These are phyloP conservation scores for Strigamia crassipes DNA, from an alignment of 2,888 invertebrate genomes.

Conservation along the genomic window DNA sequence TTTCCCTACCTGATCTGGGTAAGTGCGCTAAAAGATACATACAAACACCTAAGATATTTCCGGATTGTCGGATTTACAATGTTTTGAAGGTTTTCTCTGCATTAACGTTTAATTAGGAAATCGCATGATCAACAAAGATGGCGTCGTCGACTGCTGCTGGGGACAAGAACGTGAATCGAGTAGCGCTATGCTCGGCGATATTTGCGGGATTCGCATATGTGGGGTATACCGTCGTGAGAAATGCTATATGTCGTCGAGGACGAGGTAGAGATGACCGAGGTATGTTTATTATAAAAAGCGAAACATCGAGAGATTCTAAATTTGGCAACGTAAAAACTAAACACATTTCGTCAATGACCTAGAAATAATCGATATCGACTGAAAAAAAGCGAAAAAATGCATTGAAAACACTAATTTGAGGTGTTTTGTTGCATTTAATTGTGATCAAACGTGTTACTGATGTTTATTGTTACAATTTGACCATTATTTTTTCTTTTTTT, in stretches of 20 bases:
- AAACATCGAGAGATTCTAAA: not conserved
- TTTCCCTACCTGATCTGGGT: not conserved
- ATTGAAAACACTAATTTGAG: no score
- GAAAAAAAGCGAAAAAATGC: no score
- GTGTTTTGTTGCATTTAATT: no score
- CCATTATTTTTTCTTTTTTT: no score
- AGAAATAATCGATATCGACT: slow-evolving; percentile 5
- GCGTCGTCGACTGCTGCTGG: slow-evolving; percentile 48
- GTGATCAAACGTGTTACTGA: no score
- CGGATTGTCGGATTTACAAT: not conserved
- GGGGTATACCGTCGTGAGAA: slow-evolving; percentile 60
- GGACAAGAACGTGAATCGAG: slow-evolving; percentile 61
- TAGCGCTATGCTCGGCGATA: slow-evolving; percentile 62
- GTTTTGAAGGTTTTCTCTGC: not conserved
- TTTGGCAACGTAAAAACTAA: not conserved
- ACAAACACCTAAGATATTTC: not conserved
- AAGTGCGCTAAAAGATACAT: not conserved
- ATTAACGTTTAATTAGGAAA: not conserved
- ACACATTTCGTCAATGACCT: not conserved
- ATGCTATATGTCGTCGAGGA: slow-evolving; percentile 50
- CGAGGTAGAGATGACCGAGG: slow-evolving; percentile 48
- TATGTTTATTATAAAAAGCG: slow-evolving; percentile 27
- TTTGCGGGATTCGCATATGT: slow-evolving; percentile 63
- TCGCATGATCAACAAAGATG: slow-evolving; percentile 28
- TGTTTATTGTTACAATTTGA: no score